A percentile compares a stretch with the other conserved stretches of the same genome.
These are phyloP conservation scores for Pseudoatta argentina DNA, from an alignment of 1,140 invertebrate genomes.

Conservation along the genomic window DNA sequence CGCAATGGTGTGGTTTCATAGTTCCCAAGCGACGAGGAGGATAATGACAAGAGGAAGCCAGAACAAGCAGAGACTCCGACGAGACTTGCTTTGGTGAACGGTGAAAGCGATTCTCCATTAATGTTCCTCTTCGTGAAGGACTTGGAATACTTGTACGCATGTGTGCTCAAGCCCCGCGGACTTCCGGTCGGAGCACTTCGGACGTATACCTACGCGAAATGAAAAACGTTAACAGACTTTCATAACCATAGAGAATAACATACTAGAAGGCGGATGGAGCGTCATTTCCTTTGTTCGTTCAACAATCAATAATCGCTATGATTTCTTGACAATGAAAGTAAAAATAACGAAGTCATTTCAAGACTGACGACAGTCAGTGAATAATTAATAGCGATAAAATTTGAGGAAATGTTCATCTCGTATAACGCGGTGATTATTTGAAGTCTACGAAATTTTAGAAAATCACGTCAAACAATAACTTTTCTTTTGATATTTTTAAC, in stretches of 20 bases:
- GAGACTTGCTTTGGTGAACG: slow-evolving; percentile 48
- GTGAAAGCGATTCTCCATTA: slow-evolving; percentile 76
- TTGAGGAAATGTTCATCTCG: neutral
- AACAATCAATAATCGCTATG: slow-evolving; percentile 16
- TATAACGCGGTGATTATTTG: neutral
- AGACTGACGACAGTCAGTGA: too few relatives aligned
- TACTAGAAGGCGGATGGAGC: neutral
- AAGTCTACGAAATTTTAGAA: neutral
- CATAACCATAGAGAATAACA: slow-evolving; percentile 20
- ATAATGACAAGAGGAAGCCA: slow-evolving; percentile 51
- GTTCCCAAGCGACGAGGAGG: slow-evolving; percentile 37
- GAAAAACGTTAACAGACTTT: slow-evolving; percentile 31
- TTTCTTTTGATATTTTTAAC: too few relatives aligned
- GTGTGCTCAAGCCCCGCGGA: slow-evolving; percentile 60
- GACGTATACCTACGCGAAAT: neutral
- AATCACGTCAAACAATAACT: neutral
- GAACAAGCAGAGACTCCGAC: neutral
- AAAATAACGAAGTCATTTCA: slow-evolving; percentile 15
- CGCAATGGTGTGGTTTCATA: slow-evolving; percentile 53
- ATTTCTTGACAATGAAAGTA: neutral
- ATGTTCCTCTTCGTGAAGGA: slow-evolving; percentile 62
- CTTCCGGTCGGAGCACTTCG: slow-evolving; percentile 62
- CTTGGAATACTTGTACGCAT: slow-evolving; percentile 33
- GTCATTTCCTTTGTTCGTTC: neutral
- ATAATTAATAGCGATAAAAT: neutral